Percentiles rank a stretch among this genome's conserved stretches.
Conservation (phyloP, 2,797 vertebrate species). For the Micromesistius poutassou region DNA sequence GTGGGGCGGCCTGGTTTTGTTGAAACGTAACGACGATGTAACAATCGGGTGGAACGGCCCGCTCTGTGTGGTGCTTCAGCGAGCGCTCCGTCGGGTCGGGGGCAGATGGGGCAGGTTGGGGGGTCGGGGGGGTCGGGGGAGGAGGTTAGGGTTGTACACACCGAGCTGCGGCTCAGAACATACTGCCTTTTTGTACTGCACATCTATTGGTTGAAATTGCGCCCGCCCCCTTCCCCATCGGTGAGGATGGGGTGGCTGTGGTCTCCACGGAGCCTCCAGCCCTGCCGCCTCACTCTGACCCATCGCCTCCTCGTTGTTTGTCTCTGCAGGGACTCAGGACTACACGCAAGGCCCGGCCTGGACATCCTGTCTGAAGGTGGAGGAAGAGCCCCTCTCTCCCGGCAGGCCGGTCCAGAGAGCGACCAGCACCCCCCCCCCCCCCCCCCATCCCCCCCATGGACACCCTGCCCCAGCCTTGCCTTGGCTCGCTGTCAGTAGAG, state of each 20-base stretch:
- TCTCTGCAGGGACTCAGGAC: not conserved
- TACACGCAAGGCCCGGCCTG: not conserved
- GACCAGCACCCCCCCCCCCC: not conserved
- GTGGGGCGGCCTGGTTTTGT: no score
- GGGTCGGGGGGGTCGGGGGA: not conserved
- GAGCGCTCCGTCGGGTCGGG: no score
- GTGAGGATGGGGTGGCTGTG: no score
- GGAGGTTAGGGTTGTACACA: not conserved
- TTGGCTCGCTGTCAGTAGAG: not conserved
- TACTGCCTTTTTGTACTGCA: not conserved
- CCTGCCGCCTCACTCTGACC: not conserved
- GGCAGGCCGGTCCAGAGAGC: not conserved
- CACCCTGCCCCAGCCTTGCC: not conserved
- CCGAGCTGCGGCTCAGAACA: no score
- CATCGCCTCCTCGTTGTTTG: not conserved
- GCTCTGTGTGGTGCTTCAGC: no score
- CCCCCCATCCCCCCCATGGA: not conserved
- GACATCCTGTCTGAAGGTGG: not conserved
- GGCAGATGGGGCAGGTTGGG: not conserved
- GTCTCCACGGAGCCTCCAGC: no score
- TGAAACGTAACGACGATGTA: no score
- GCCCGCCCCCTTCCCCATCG: no score
- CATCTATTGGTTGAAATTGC: not conserved
- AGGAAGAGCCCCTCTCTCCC: not conserved
- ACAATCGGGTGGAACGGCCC: no score